Percentiles rank a stretch among this genome's conserved stretches.
Evolutionary conservation across 2,888 invertebrate genomes (phyloP).

Genomic region (Brenthis ino): DNA sequence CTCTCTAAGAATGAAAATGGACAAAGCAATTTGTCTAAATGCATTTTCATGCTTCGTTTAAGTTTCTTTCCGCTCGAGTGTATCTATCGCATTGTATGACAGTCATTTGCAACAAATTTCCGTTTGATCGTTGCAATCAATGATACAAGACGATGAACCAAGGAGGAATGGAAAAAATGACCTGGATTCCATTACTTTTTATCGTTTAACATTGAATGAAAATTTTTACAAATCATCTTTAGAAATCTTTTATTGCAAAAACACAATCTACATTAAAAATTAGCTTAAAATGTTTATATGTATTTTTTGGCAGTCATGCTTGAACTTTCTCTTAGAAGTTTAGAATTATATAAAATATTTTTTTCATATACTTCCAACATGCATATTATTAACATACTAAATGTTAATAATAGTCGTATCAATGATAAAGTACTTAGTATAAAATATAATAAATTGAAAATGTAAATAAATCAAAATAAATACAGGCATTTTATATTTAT

Average conservation of each 20-base stretch:
- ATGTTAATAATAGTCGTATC: too few relatives aligned
- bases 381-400: too few relatives aligned
- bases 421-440: too few relatives aligned
- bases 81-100: constrained; percentile 16
- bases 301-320: too few relatives aligned
- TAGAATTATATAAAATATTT: too few relatives aligned
- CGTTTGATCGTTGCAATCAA: constrained; percentile 16
- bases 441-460: too few relatives aligned
- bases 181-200: not conserved
- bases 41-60: constrained; percentile 26
- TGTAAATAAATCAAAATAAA: too few relatives aligned
- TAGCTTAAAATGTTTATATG: too few relatives aligned
- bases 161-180: not conserved
- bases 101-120: constrained; percentile 25
- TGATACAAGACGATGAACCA: constrained; percentile 3
- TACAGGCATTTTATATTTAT: too few relatives aligned
- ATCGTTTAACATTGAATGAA: not conserved
- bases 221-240: not conserved
- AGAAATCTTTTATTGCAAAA: not conserved
- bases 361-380: too few relatives aligned
- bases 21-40: constrained; percentile 21
- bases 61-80: constrained; percentile 26
- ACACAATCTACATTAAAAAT: not conserved
- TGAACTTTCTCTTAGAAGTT: too few relatives aligned
- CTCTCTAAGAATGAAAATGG: constrained; percentile 20